phyloP scores from a whole-genome alignment of 2,797 vertebrate genomes.

The Sebastes minor region DNA sequence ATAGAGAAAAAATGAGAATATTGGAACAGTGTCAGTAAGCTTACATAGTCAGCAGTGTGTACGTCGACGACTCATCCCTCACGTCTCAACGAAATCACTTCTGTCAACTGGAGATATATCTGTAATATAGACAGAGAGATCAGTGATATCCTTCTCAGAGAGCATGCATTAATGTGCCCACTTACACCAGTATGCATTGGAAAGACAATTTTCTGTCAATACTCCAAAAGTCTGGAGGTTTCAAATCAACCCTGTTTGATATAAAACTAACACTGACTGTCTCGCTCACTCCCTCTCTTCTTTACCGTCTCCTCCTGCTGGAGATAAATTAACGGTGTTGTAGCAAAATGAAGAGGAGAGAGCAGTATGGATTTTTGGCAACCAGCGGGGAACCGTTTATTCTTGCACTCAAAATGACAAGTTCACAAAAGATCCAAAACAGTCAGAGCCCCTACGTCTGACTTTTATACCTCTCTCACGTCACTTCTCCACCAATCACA shows the following conservation, averaged over 20 bases:
- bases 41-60: not conserved
- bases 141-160: not conserved
- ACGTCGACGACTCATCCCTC: not conserved
- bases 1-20: not conserved
- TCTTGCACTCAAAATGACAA: too few relatives aligned
- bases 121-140: not conserved
- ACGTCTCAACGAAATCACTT: not conserved
- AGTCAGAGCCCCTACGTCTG: too few relatives aligned
- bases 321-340: too few relatives aligned
- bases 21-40: not conserved
- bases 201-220: not conserved
- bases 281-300: too few relatives aligned
- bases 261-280: not conserved
- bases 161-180: not conserved
- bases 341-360: too few relatives aligned
- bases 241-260: not conserved
- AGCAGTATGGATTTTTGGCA: too few relatives aligned
- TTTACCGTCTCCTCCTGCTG: too few relatives aligned
- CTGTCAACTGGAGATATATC: not conserved
- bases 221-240: not conserved
- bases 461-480: too few relatives aligned
- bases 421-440: too few relatives aligned
- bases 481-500: too few relatives aligned
- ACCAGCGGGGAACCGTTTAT: too few relatives aligned
- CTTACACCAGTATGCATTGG: not conserved